A percentile compares a stretch with the other conserved stretches of the same genome.
These are phyloP conservation scores for Onychostoma macrolepis DNA, from an alignment of 2,113 vertebrate species.

Conservation along the genomic window DNA sequence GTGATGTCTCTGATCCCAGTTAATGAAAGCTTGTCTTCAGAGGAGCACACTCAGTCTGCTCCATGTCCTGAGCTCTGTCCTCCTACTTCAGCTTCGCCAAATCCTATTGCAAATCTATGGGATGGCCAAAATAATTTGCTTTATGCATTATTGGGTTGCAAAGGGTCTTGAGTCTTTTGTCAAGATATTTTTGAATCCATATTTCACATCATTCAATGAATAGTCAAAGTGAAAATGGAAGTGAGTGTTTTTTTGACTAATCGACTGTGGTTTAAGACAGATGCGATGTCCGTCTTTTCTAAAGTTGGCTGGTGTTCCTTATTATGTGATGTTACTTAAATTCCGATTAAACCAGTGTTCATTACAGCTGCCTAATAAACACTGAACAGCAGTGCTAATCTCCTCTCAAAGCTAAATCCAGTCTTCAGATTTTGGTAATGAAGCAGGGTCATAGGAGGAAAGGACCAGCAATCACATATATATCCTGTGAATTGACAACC, in stretches of 20 bases:
- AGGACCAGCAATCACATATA: background rate
- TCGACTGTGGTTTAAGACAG: background rate
- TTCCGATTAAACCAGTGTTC: slow-evolving; percentile 53
- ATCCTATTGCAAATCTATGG: slow-evolving; percentile 69
- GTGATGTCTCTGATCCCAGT: slow-evolving; percentile 59
- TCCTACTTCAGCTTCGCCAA: slow-evolving; percentile 67
- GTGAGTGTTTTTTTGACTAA: background rate
- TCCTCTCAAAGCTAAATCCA: slow-evolving; percentile 53
- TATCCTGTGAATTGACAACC: slow-evolving; percentile 22
- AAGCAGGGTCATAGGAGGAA: background rate
- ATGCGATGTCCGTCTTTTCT: background rate
- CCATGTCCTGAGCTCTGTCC: slow-evolving; percentile 59
- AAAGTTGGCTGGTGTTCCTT: background rate
- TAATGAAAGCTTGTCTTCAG: slow-evolving; percentile 82
- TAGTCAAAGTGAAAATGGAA: background rate
- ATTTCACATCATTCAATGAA: background rate
- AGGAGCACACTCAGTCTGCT: slow-evolving; percentile 72
- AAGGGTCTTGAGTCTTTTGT: background rate
- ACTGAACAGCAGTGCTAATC: slow-evolving; percentile 59
- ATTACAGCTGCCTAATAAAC: slow-evolving; percentile 53
- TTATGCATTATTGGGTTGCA: background rate
- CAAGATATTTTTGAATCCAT: background rate
- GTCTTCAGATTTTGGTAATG: background rate
- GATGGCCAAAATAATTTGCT: background rate
- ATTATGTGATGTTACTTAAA: slow-evolving; percentile 36